Percentiles rank a stretch among this genome's conserved stretches.
Evolutionary conservation across 2,888 invertebrate species (phyloP).

Genomic region (Drosophila meridiana): DNA sequence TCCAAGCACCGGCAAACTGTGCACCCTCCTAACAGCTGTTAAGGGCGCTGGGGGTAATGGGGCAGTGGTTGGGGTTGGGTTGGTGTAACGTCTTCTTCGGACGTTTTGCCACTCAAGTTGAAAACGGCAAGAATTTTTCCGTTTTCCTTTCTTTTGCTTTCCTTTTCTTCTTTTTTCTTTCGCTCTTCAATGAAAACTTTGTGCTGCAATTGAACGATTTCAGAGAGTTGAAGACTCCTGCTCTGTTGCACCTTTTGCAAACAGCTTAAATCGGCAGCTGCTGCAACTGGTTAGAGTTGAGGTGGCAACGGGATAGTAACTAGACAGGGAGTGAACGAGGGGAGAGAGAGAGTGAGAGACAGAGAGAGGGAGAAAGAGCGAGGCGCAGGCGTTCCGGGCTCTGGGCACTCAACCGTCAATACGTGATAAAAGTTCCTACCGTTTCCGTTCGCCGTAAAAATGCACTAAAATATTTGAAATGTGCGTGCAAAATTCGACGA

Average conservation of each 20-base stretch:
- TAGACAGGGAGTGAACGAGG: neutral
- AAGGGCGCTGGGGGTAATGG: neutral
- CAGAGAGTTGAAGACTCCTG: constrained; percentile 59
- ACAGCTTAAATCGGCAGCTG: constrained; percentile 10
- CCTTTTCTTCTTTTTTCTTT: neutral
- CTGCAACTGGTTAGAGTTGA: neutral
- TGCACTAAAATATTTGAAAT: constrained; percentile 72
- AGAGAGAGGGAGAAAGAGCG: neutral
- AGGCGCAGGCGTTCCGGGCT: constrained; percentile 14
- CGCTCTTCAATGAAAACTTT: constrained; percentile 44
- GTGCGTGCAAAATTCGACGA: constrained; percentile 63
- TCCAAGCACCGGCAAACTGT: constrained; percentile 57
- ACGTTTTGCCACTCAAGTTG: constrained; percentile 57
- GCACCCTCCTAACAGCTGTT: neutral
- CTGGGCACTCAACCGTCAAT: constrained; percentile 69
- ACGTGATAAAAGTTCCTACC: constrained; percentile 75
- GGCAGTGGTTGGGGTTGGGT: neutral
- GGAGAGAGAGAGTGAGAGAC: neutral
- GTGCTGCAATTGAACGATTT: constrained; percentile 65
- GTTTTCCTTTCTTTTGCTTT: constrained; percentile 8
- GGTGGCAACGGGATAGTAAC: constrained; percentile 2
- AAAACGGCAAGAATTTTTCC: constrained; percentile 53
- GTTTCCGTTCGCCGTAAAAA: constrained; percentile 67
- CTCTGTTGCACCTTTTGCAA: constrained; percentile 53
- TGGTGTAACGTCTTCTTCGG: constrained; percentile 27